Evolutionary conservation across 2,797 vertebrate genomes (phyloP).

Genomic region (Hoplostethus mediterraneus): DNA sequence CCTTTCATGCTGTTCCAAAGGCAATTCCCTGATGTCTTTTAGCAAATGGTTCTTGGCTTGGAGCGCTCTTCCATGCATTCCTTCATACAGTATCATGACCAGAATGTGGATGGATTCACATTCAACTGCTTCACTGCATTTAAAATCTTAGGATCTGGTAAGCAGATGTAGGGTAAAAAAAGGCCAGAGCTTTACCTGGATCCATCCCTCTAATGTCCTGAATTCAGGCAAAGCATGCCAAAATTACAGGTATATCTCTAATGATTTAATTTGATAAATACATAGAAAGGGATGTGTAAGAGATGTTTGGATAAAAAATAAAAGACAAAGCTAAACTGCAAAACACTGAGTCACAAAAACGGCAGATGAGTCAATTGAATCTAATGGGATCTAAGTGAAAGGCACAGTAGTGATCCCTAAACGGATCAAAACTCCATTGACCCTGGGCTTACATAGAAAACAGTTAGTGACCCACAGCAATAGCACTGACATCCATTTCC

Average conservation of each 20-base stretch:
- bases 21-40: conserved; percentile 50
- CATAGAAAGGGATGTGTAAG: background rate
- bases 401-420: conserved; percentile 24
- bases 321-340: no score
- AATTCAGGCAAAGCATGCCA: background rate
- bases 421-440: conserved; percentile 18
- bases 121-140: conserved; percentile 22
- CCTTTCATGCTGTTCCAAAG: conserved; percentile 48
- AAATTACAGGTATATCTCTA: background rate
- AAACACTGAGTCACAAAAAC: conserved; percentile 8
- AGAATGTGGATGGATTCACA: conserved; percentile 4
- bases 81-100: conserved; percentile 17
- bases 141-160: conserved; percentile 3
- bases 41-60: conserved; percentile 46
- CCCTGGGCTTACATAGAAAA: conserved; percentile 25
- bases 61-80: conserved; percentile 6
- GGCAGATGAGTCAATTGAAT: conserved; percentile 14
- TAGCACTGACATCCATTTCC: conserved; percentile 44
- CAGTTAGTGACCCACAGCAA: conserved; percentile 35
- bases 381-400: background rate
- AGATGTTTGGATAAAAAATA: no score
- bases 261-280: background rate
- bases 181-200: background rate
- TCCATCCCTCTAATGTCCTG: background rate
- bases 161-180: background rate